Evolutionary conservation across 2,797 vertebrate species (phyloP).

Genomic region (Nyctalus aviator): DNA sequence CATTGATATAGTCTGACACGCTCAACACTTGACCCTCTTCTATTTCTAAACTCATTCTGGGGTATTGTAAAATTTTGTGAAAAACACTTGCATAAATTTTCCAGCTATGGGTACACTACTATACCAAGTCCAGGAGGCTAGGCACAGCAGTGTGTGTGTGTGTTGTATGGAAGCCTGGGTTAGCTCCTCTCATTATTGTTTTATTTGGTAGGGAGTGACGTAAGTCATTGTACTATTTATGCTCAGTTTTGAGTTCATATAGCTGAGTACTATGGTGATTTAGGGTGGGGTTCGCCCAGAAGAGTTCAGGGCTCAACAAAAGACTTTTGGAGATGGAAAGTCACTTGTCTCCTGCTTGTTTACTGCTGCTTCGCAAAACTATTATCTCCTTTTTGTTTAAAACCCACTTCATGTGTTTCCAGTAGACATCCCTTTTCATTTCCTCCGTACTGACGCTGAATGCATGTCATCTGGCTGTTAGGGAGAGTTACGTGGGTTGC

Average conservation of each 20-base stretch:
- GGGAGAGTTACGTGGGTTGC: not conserved
- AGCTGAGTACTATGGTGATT: not conserved
- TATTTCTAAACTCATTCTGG: conserved; percentile 25
- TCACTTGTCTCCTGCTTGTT: conserved; percentile 14
- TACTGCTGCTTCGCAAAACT: conserved; percentile 38
- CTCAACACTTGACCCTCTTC: not conserved
- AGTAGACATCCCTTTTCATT: conserved; percentile 23
- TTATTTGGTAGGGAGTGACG: not conserved
- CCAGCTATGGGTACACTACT: not conserved
- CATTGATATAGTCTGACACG: not conserved
- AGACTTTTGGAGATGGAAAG: not conserved
- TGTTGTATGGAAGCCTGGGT: not conserved
- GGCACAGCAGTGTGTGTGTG: not conserved
- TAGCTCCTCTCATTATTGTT: not conserved
- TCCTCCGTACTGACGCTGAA: not conserved
- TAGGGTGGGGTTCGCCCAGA: not conserved
- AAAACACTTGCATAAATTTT: not conserved
- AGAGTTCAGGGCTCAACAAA: not conserved
- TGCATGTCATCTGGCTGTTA: conserved; percentile 42
- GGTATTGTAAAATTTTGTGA: not conserved
- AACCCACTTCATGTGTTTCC: conserved; percentile 61
- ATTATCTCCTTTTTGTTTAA: conserved; percentile 66
- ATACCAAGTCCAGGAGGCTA: not conserved
- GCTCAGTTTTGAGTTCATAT: not conserved
- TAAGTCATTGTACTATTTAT: not conserved